phyloP scores from a whole-genome alignment of 2,888 invertebrate species.

The Ectemnius lituratus region DNA sequence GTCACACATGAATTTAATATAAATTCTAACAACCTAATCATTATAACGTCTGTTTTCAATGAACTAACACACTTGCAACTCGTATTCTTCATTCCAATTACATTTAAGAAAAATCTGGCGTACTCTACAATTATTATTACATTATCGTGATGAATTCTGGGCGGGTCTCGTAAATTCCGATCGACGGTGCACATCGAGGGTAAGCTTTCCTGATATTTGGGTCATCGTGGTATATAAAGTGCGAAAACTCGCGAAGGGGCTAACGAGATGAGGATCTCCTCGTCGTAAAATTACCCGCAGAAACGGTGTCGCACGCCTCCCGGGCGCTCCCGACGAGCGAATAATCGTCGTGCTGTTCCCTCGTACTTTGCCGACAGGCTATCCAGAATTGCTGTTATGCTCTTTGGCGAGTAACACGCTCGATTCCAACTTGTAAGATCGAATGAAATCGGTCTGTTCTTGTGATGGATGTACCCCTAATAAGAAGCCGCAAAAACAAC shows the following conservation, averaged over 20 bases:
- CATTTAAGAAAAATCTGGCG: too few relatives aligned
- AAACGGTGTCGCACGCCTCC: conserved; percentile 48
- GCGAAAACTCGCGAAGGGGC: conserved; percentile 15
- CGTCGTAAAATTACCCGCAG: conserved; percentile 51
- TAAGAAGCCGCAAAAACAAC: not conserved
- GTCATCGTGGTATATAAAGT: conserved; percentile 37
- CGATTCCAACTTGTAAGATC: not conserved
- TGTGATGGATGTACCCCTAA: not conserved
- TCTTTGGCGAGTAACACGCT: not conserved
- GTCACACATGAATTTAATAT: too few relatives aligned
- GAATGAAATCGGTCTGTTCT: not conserved
- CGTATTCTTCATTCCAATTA: too few relatives aligned
- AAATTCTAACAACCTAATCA: too few relatives aligned
- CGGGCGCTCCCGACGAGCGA: conserved; percentile 12
- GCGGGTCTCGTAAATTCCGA: too few relatives aligned
- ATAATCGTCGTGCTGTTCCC: conserved; percentile 21
- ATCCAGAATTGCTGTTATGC: not conserved
- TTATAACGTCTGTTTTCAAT: too few relatives aligned
- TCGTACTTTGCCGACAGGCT: conserved; percentile 1
- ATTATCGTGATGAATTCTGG: too few relatives aligned
- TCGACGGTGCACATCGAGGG: too few relatives aligned
- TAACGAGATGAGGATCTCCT: conserved; percentile 31
- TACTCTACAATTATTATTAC: too few relatives aligned
- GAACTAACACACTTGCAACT: too few relatives aligned
- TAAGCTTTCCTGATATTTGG: conserved; percentile 32